Base-by-base conservation (phyloP, 2,888 invertebrate species). In the Lithophane socia region DNA sequence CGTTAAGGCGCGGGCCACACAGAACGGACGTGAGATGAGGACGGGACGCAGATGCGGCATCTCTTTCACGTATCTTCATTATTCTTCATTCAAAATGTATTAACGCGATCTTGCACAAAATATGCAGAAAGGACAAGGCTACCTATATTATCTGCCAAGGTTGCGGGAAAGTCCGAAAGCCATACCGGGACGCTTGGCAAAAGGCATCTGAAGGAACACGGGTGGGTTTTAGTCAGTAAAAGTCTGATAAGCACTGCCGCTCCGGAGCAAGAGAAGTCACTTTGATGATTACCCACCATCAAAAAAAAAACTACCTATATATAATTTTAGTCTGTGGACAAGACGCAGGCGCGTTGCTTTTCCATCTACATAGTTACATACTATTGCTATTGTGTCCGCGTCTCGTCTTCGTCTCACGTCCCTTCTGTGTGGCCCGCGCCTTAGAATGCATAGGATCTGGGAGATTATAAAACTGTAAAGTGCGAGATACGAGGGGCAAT, bases 381-480 rank as follows among this genome's bases (percentile, higher is more conserved):
- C 58, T 24, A 58, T 58, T 24, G n/a, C 12, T 5, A 37, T 37
- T 37, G 24, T 7, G 2, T 58, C 8, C 16, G 24, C 1, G 24
- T 7, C 58, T 5, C 2, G 58, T 58, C 58, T 13, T 58, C 24
- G 13, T 24, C 24, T 24, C 58, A 58, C 13, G 24, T 58, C 58
- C 24, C 13, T 24, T 58, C 58, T 24, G 58, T 58, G 24, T 24
- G 13, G 24, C 60, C 60, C 60, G 16, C 60, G 29, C 60, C 60
- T 60, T 60, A 58, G 60, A 60, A 58, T 63, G 71, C 65, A 73
- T 60, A 73, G 47, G 42, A 67, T 37, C 9, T 66, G 47, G 24
- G 29, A 24, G 54, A 54, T 63, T 54, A 73, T 80, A 68, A 84
- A 77, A 71, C 24, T 44, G 42, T 24, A 47, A 64, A 69, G 56